Percentiles rank a stretch among this genome's conserved stretches.
Conservation (phyloP, 2,113 vertebrate genomes). For the Gadus chalcogrammus region DNA sequence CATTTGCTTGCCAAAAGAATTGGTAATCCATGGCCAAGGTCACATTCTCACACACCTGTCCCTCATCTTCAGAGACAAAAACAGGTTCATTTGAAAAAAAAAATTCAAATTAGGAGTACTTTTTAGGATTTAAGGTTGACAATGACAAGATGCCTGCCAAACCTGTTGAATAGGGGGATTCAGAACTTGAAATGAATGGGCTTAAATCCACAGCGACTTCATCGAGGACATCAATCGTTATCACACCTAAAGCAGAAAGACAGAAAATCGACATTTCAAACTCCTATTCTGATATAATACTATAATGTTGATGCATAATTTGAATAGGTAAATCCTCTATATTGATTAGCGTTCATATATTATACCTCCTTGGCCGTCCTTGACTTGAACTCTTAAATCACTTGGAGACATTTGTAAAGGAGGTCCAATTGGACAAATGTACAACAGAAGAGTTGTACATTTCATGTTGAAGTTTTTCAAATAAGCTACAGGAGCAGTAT, state of each 20-base stretch:
- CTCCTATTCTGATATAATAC: not conserved
- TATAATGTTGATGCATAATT: not conserved
- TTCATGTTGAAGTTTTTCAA: constrained; percentile 72
- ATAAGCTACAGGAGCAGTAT: constrained; percentile 79
- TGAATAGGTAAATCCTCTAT: not conserved
- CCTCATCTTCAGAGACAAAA: constrained; percentile 25
- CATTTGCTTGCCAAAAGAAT: constrained; percentile 78
- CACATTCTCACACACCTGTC: constrained; percentile 68
- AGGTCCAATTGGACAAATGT: constrained; percentile 51
- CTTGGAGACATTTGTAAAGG: constrained; percentile 38
- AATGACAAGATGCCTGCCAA: constrained; percentile 4
- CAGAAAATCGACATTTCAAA: not conserved
- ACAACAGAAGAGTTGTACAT: constrained; percentile 72
- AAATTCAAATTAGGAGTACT: not conserved
- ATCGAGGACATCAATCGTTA: constrained; percentile 59
- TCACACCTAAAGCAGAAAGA: constrained; percentile 47
- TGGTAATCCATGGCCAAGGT: constrained; percentile 81
- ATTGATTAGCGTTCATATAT: constrained; percentile 6
- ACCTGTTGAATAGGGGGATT: constrained; percentile 25
- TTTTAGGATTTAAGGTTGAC: not conserved
- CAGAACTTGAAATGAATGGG: constrained; percentile 46
- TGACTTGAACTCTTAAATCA: constrained; percentile 54
- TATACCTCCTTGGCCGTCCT: constrained; percentile 68
- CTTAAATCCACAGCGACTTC: constrained; percentile 43
- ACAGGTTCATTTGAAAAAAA: not conserved